These are phyloP conservation scores for Ophioninae sp. DNA, from an alignment of 2,888 invertebrate species.

Conservation along the genomic window DNA sequence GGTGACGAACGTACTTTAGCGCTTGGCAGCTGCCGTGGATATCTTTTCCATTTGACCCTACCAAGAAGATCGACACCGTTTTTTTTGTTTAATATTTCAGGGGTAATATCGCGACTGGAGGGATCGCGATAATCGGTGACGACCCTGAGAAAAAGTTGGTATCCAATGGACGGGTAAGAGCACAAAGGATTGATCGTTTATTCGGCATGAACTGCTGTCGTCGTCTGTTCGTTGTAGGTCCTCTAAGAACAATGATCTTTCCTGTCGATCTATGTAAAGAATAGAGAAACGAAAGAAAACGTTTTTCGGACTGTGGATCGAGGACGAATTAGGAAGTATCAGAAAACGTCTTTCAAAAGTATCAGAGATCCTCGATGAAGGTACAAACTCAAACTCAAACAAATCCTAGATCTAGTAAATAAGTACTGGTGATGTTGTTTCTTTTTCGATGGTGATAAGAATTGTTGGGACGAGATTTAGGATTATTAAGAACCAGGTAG, in stretches of 20 bases:
- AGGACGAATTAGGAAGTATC: constrained; percentile 24
- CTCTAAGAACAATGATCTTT: constrained; percentile 34
- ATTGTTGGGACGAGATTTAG: not conserved
- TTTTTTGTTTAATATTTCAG: constrained; percentile 31
- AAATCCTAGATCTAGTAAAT: constrained; percentile 17
- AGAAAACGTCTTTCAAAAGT: constrained; percentile 32
- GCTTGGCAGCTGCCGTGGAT: too few species aligned
- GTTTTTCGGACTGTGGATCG: constrained; percentile 52
- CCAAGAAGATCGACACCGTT: not conserved
- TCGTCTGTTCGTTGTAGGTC: constrained; percentile 27
- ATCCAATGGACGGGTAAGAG: constrained; percentile 46
- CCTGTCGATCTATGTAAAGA: constrained; percentile 19
- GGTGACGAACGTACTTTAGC: too few species aligned
- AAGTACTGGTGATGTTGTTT: not conserved
- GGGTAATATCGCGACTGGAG: constrained; percentile 39
- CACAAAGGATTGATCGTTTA: not conserved
- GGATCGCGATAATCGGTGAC: constrained; percentile 47
- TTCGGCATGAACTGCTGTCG: not conserved
- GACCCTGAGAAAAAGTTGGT: constrained; percentile 14
- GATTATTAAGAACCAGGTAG: not conserved
- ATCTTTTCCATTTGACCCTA: too few species aligned
- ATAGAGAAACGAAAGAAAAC: constrained; percentile 21
- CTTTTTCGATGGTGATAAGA: not conserved
- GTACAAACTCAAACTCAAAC: constrained; percentile 30
- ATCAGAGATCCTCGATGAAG: constrained; percentile 43